Evolutionary conservation across 1,140 invertebrate genomes (phyloP).

Genomic region (Psilanteris sp.): DNA sequence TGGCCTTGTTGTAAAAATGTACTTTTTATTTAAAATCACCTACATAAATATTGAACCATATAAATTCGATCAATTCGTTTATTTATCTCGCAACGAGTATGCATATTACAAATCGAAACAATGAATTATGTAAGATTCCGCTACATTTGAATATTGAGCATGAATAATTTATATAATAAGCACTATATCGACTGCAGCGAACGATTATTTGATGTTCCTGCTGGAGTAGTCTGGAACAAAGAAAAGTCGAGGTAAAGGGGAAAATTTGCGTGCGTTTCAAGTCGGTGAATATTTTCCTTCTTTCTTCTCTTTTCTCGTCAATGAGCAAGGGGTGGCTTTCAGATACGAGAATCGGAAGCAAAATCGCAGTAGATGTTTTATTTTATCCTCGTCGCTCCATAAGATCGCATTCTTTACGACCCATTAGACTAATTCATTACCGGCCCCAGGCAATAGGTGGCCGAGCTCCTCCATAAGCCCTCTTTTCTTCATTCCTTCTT

Average conservation of each 20-base stretch:
- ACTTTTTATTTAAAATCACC: too few relatives aligned
- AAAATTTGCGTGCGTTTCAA: slow-evolving; percentile 44
- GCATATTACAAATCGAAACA: slow-evolving; percentile 43
- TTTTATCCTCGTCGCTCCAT: slow-evolving; percentile 79
- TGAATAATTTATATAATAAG: slow-evolving; percentile 61
- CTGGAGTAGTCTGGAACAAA: slow-evolving; percentile 39
- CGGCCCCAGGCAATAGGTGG: slow-evolving; percentile 74
- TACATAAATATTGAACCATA: too few relatives aligned
- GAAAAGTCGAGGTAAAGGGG: slow-evolving; percentile 19
- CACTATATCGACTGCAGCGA: slow-evolving; percentile 40
- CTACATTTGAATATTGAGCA: slow-evolving; percentile 52
- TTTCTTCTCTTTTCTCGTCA: slow-evolving; percentile 59
- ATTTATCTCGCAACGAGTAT: slow-evolving; percentile 12
- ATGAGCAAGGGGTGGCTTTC: slow-evolving; percentile 73
- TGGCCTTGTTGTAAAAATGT: too few relatives aligned
- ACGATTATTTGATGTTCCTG: slow-evolving; percentile 53
- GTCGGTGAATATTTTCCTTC: slow-evolving; percentile 37
- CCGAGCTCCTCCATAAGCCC: slow-evolving; percentile 66
- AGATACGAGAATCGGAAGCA: slow-evolving; percentile 76
- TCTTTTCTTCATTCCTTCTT: slow-evolving; percentile 49
- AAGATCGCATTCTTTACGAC: slow-evolving; percentile 81
- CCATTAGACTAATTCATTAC: slow-evolving; percentile 81
- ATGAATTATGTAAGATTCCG: slow-evolving; percentile 49
- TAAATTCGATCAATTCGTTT: slow-evolving; percentile 15
- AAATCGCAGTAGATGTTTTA: slow-evolving; percentile 74